Base-by-base conservation (phyloP, 2,888 invertebrate genomes). In the Stenchaetothrips biformis region DNA sequence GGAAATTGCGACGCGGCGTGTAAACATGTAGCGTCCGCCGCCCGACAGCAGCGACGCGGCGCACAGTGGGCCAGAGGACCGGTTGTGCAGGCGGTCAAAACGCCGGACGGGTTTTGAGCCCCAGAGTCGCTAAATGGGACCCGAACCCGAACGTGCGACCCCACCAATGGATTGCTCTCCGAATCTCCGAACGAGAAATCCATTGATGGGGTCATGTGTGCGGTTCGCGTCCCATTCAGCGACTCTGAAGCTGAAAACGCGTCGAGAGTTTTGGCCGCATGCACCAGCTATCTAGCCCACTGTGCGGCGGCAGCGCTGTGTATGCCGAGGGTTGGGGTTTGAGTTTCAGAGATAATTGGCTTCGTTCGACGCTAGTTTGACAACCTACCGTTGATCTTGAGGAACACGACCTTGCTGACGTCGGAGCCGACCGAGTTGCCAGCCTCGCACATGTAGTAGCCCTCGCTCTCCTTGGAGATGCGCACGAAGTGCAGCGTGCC, bases 401-500 rank as follows among this genome's bases (percentile, higher is more conserved):
- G 88, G 86, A 93, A 94, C 84, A 97, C 93, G 80, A 97, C 94
- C 88, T 97, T 97, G 89, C 96, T 96, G 81, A 97, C 92, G 16
- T 95, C 96, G 21, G 94, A 92, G 0, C 96, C 96, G 83, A 97
- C 95, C 83, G 93, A 94, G 86, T 97, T 97, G 85, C 94, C 92
- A n/a, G 96, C 95, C 86, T 96, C 96, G 87, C 97, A 97, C 80
- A 97, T 89, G 87, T 96, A 97, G 87, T 95, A 94, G 0, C 96
- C 96, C 87, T 95, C 95, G 86, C 94, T 94, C 85, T 94, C 93
- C 87, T 95, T 95, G 84, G 92, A 93, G 79, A 95, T 93, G 85
- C 93, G 91, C 84, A 92, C 92, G 86, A 96, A 95, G 82, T 92
- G 91, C 83, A 96, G 89, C 16, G 95, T 94, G 48, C 96, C 96